Percentiles rank a stretch among this genome's conserved stretches.
Evolutionary conservation across 23 tunicate genomes (phyloP).

Genomic region (Clavelina lepadiformis): DNA sequence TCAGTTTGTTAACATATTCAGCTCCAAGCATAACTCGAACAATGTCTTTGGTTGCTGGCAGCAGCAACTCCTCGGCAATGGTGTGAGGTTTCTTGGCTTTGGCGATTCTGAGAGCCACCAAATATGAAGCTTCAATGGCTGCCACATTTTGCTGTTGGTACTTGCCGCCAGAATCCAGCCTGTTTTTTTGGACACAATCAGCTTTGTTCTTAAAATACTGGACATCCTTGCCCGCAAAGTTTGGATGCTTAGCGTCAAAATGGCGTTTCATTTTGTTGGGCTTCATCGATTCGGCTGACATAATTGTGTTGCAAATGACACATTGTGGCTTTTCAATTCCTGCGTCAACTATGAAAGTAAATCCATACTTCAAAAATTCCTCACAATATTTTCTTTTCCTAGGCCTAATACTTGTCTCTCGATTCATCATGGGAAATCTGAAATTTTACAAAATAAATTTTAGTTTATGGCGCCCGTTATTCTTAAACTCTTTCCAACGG

Average conservation of each 20-base stretch:
- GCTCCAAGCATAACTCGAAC: constrained; percentile 33
- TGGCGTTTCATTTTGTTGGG: constrained; percentile 46
- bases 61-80: constrained; percentile 42
- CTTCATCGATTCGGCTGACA: constrained; percentile 47
- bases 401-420: constrained; percentile 15
- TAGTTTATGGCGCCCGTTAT: constrained; percentile 8
- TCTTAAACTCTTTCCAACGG: constrained; percentile 4
- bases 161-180: constrained; percentile 45
- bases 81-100: constrained; percentile 44
- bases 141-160: constrained; percentile 49
- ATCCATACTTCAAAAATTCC: constrained; percentile 33
- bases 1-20: constrained; percentile 45
- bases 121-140: constrained; percentile 24
- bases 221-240: constrained; percentile 41
- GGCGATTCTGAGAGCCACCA: constrained; percentile 30
- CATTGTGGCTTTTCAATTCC: constrained; percentile 36
- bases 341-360: constrained; percentile 26
- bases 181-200: constrained; percentile 30
- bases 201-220: constrained; percentile 38
- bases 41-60: constrained; percentile 29
- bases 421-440: constrained; percentile 22
- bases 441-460: constrained; percentile 15
- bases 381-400: constrained; percentile 29
- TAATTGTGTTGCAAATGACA: constrained; percentile 46
- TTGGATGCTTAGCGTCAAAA: constrained; percentile 35